Percentiles rank a stretch among this genome's conserved stretches.
Conservation (phyloP, 2,797 vertebrate species). For the Psittacula derbiana region DNA sequence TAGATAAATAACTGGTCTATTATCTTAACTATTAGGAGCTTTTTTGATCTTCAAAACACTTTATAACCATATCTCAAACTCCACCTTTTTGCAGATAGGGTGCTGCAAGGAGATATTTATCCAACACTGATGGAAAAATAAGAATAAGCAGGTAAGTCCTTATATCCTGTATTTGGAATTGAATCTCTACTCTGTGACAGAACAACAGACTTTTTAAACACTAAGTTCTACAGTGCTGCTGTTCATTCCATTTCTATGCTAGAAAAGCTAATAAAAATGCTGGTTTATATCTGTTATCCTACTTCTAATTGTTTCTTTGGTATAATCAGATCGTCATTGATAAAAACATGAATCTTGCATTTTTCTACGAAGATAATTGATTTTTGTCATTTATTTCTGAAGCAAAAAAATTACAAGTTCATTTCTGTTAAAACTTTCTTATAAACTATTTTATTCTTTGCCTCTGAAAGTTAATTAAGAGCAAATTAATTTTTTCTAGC, state of each 20-base stretch:
- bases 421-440: not conserved
- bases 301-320: not conserved
- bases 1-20: not conserved
- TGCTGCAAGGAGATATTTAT: not conserved
- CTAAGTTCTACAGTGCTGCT: not conserved
- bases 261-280: not conserved
- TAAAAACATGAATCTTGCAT: not conserved
- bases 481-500: not conserved
- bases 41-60: not conserved
- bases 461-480: slow-evolving; percentile 43
- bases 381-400: not conserved
- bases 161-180: not conserved
- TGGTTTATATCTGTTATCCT: not conserved
- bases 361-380: slow-evolving; percentile 15
- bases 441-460: not conserved
- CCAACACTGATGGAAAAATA: not conserved
- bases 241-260: not conserved
- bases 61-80: not conserved
- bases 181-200: not conserved
- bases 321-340: not conserved
- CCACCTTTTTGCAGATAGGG: not conserved
- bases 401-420: not conserved
- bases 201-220: not conserved
- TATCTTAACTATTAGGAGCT: not conserved
- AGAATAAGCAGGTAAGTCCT: not conserved